Evolutionary conservation across 2,888 invertebrate genomes (phyloP).

Genomic region (Drosophila mercatorum): DNA sequence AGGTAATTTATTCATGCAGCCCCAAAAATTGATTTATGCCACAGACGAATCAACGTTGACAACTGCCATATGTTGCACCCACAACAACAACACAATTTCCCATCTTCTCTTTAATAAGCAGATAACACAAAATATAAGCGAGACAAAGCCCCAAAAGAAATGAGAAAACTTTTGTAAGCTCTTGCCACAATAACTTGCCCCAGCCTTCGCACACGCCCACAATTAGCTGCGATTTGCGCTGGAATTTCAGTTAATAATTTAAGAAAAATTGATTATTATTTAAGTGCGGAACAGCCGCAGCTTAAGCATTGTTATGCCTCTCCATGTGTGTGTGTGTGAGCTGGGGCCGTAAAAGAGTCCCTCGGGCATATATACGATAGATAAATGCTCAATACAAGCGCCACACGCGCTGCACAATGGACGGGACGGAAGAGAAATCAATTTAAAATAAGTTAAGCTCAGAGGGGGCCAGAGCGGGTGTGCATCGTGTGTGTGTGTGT

Average conservation of each 20-base stretch:
- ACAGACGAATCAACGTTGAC: conserved; percentile 30
- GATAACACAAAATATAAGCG: conserved; percentile 50
- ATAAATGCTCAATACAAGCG: conserved; percentile 32
- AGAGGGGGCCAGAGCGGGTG: background rate
- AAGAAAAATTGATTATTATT: conserved; percentile 79
- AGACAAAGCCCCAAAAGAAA: conserved; percentile 39
- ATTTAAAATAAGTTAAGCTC: conserved; percentile 67
- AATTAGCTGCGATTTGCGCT: conserved; percentile 55
- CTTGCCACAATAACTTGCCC: conserved; percentile 45
- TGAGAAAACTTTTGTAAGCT: conserved; percentile 60
- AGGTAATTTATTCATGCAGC: conserved; percentile 47
- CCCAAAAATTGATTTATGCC: conserved; percentile 43
- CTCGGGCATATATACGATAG: conserved; percentile 48
- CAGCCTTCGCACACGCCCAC: conserved; percentile 42
- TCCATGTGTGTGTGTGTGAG: conserved; percentile 5
- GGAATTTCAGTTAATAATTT: conserved; percentile 68
- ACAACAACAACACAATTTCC: conserved; percentile 6
- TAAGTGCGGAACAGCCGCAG: conserved; percentile 63
- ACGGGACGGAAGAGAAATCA: conserved; percentile 60
- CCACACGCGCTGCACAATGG: conserved; percentile 50
- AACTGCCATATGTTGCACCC: conserved; percentile 36
- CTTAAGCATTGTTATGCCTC: conserved; percentile 4
- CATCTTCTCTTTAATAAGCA: conserved; percentile 65
- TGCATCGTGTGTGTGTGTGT: background rate
- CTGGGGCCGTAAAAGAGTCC: conserved; percentile 46